phyloP scores from a whole-genome alignment of 1,140 invertebrate genomes.

The Musca domestica region DNA sequence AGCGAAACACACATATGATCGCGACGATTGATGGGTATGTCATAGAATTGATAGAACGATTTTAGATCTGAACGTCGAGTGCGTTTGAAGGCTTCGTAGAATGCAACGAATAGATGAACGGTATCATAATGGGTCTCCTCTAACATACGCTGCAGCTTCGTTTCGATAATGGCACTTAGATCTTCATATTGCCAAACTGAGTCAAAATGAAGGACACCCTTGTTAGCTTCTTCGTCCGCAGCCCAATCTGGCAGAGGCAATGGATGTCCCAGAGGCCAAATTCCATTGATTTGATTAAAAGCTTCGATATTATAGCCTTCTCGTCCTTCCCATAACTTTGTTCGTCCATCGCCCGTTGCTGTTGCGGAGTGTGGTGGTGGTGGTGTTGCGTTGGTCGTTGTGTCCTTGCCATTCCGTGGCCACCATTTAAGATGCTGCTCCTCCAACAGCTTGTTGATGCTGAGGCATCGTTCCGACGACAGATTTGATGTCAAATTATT shows the following conservation, averaged over 20 bases:
- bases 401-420: slow-evolving; percentile 12
- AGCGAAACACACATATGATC: slow-evolving; percentile 87
- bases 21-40: slow-evolving; percentile 71
- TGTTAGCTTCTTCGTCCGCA: slow-evolving; percentile 37
- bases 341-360: slow-evolving; percentile 11
- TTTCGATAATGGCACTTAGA: slow-evolving; percentile 72
- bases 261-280: slow-evolving; percentile 63
- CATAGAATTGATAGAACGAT: slow-evolving; percentile 72
- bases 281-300: slow-evolving; percentile 55
- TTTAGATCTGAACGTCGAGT: slow-evolving; percentile 62
- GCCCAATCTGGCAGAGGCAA: slow-evolving; percentile 70
- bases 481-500: slow-evolving; percentile 49
- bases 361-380: background rate
- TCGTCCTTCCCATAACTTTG: slow-evolving; percentile 35
- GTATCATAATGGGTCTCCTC: slow-evolving; percentile 83
- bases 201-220: slow-evolving; percentile 55
- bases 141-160: slow-evolving; percentile 71
- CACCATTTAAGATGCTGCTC: slow-evolving; percentile 34
- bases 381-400: slow-evolving; percentile 8
- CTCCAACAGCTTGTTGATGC: slow-evolving; percentile 41
- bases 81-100: slow-evolving; percentile 70
- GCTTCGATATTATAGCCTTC: slow-evolving; percentile 53
- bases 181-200: slow-evolving; percentile 73
- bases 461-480: slow-evolving; percentile 45
- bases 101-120: slow-evolving; percentile 77